These are phyloP conservation scores for Kryptolebias marmoratus DNA, from an alignment of 2,113 vertebrate genomes.

Conservation along the genomic window DNA sequence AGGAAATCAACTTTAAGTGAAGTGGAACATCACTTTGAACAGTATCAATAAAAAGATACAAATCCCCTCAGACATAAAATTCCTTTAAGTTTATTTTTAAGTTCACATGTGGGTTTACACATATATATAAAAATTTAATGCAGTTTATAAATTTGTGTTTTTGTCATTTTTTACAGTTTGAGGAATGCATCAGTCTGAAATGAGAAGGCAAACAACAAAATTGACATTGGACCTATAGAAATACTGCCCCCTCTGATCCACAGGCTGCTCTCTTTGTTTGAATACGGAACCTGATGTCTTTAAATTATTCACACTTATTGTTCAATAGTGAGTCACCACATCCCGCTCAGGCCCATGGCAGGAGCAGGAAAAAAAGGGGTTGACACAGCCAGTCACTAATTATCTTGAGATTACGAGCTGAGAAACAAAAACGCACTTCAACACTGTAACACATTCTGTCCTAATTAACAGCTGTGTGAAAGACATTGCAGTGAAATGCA, in stretches of 20 bases:
- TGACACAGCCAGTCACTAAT: constrained; percentile 59
- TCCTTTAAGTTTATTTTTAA: background rate
- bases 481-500: constrained; percentile 32
- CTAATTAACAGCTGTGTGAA: constrained; percentile 40
- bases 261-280: background rate
- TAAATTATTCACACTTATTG: constrained; percentile 38
- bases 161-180: too few relatives aligned
- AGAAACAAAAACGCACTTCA: constrained; percentile 9
- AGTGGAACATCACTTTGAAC: background rate
- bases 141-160: too few relatives aligned
- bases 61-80: background rate
- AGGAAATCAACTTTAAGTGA: background rate
- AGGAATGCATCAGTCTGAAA: too few relatives aligned
- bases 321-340: constrained; percentile 36
- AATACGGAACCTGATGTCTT: background rate
- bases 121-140: background rate
- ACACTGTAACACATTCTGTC: constrained; percentile 26
- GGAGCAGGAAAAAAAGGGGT: constrained; percentile 42
- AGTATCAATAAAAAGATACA: constrained; percentile 4
- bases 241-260: background rate
- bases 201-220: background rate
- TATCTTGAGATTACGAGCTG: constrained; percentile 61
- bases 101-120: too few relatives aligned
- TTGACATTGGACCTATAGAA: background rate
- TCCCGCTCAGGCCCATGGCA: constrained; percentile 20